These are phyloP conservation scores for Mus spicilegus DNA, from an alignment of 2,113 vertebrate species.

Conservation along the genomic window DNA sequence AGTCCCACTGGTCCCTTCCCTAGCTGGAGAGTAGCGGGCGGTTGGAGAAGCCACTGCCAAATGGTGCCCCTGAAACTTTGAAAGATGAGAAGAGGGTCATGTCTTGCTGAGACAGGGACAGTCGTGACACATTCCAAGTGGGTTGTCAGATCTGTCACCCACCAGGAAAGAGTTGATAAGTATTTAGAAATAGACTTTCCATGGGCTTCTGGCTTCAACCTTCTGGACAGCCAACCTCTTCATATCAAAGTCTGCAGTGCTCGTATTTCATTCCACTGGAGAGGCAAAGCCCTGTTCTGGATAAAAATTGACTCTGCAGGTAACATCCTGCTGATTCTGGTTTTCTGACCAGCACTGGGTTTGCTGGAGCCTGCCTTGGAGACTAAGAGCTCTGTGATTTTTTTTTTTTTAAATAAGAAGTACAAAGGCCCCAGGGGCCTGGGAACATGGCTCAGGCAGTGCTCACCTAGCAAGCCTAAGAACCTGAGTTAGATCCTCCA, in stretches of 20 bases:
- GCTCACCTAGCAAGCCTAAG: not conserved
- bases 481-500: not conserved
- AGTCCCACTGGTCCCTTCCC: accelerated
- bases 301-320: constrained; percentile 31
- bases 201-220: not conserved
- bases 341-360: not conserved
- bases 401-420: not conserved
- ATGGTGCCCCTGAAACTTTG: not conserved
- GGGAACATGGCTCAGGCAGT: not conserved
- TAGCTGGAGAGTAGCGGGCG: not conserved
- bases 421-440: not conserved
- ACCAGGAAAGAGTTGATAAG: not conserved
- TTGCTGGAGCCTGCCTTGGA: not conserved
- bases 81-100: not conserved
- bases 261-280: not conserved
- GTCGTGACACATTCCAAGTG: not conserved
- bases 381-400: not conserved
- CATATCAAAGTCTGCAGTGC: not conserved
- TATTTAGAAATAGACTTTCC: not conserved
- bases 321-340: not conserved
- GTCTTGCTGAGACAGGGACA: not conserved
- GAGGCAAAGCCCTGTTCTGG: constrained; percentile 10
- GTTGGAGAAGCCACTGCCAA: not conserved
- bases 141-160: not conserved
- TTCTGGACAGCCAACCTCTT: not conserved